Evolutionary conservation across 2,113 vertebrate genomes (phyloP), one percentile per base, ranked within the genome.

Genomic region (Phylloscopus trochiloides): DNA sequence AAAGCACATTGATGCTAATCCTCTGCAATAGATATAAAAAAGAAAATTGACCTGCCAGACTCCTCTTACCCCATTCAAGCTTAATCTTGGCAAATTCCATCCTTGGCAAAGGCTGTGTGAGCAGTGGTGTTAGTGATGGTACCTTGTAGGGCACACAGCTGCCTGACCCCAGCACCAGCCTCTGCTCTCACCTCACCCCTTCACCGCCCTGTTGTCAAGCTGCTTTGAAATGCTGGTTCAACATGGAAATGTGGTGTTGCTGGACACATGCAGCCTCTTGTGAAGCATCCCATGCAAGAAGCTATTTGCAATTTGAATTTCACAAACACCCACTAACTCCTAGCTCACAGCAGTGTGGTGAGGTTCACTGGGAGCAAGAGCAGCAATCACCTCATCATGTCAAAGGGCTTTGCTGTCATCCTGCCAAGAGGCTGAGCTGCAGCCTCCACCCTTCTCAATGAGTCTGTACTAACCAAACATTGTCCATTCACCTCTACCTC

Each of bases 101-200:
- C 51, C 71, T 43, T 67, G 47, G 31, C 28, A 34, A 83, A 67
- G 52, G 28, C 38, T 71, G 36, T 2, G 6, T 31, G 45, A 86
- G 28, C 4, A 12, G 2, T 45, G 38, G 24, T 55, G 31, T 7
- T 31, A 47, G 32, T 2, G 55, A 42, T 3, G 17, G 36, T 28
- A 26, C 55, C 40, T n/a, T 3, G 4, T 0, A 12, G 48, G 58
- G 38, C 20, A 3, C 16, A 3, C 0, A 0, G 57, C 29, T 43
- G 43, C 48, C 58, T 5, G 4, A 17, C 3, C n/a, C 36, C 57
- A 19, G 36, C 51, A 43, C 10, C 7, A 0, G 24, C 19, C 52
- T 26, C 68, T 6, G 7, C 72, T 57, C 72, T 34, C 50, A 14
- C n/a, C 86, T 62, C 3, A 1, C 28, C 17, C 67, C 26, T 26